Evolutionary conservation across 2,797 vertebrate species (phyloP).

Genomic region (Aeoliscus strigatus): DNA sequence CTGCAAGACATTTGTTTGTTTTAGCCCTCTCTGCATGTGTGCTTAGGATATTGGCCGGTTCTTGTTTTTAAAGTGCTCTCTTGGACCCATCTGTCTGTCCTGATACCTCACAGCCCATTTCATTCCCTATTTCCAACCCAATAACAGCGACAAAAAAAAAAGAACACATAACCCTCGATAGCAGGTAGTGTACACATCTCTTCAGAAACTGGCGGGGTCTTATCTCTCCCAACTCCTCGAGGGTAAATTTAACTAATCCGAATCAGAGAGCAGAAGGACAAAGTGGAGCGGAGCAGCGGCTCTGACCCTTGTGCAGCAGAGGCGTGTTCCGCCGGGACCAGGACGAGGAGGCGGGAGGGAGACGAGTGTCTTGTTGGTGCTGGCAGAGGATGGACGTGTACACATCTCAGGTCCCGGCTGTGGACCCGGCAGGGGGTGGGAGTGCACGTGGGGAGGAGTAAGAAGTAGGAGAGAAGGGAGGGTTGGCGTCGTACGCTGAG

Average conservation of each 20-base stretch:
- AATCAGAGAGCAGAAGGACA: conserved; percentile 20
- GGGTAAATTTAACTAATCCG: conserved; percentile 43
- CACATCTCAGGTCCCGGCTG: conserved; percentile 69
- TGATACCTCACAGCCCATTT: conserved; percentile 30
- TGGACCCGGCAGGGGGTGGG: conserved; percentile 28
- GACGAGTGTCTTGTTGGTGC: conserved; percentile 71
- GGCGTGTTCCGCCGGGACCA: conserved; percentile 39
- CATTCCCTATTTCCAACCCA: conserved; percentile 37
- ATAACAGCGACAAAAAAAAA: conserved; percentile 51
- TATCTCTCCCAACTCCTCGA: conserved; percentile 32
- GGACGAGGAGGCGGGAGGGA: conserved; percentile 26
- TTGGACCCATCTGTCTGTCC: conserved; percentile 25
- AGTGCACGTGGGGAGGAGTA: conserved; percentile 42
- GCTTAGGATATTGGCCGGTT: conserved; percentile 5
- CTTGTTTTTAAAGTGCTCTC: conserved; percentile 12
- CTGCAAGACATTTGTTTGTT: conserved; percentile 14
- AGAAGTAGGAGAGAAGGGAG: conserved; percentile 18
- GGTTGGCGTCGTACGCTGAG: conserved; percentile 26
- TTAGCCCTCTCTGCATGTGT: conserved; percentile 7
- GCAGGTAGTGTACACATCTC: conserved; percentile 24
- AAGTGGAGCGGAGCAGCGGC: conserved; percentile 64
- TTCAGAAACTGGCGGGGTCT: conserved; percentile 23
- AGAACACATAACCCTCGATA: conserved; percentile 29
- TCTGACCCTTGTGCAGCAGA: conserved; percentile 47
- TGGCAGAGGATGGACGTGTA: conserved; percentile 67